A percentile compares a stretch with the other conserved stretches of the same genome.
Evolutionary conservation across 53 echinoderm and acorn worm genomes (phyloP).

Genomic region (Hippasteria phrygiana): DNA sequence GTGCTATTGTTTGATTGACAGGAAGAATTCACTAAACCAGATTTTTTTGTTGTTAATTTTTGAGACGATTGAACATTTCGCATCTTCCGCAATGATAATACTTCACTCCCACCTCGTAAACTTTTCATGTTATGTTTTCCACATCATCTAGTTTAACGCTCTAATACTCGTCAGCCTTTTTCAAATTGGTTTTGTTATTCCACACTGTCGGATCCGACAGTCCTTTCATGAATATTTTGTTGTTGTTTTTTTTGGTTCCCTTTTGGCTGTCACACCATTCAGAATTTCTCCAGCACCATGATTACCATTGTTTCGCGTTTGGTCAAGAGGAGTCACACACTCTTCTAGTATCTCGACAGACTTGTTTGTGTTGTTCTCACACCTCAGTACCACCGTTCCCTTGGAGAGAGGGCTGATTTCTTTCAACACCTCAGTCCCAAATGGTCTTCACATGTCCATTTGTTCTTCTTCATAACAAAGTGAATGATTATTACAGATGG

Average conservation of each 20-base stretch:
- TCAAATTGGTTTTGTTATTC: too few relatives aligned
- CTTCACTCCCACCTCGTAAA: constrained; percentile 42
- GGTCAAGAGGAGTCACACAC: constrained; percentile 14
- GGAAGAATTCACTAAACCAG: constrained; percentile 52
- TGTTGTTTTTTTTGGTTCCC: constrained; percentile 47
- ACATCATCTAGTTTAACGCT: constrained; percentile 60
- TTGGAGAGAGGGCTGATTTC: too few relatives aligned
- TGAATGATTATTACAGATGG: too few relatives aligned
- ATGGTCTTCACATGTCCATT: too few relatives aligned
- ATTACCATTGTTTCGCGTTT: constrained; percentile 44
- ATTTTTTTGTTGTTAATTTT: constrained; percentile 58
- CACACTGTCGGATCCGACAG: constrained; percentile 26
- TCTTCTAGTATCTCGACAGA: constrained; percentile 24
- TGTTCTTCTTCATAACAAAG: too few relatives aligned
- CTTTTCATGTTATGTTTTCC: constrained; percentile 43
- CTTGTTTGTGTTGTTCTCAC: constrained; percentile 49
- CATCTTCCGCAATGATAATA: constrained; percentile 17
- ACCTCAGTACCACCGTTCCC: constrained; percentile 48
- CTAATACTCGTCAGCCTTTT: constrained; percentile 56
- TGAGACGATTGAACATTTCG: constrained; percentile 35
- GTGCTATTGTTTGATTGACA: constrained; percentile 67
- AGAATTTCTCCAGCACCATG: constrained; percentile 54
- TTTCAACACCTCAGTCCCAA: too few relatives aligned
- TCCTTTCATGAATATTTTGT: constrained; percentile 43
- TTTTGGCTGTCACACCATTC: constrained; percentile 56